A percentile compares a stretch with the other conserved stretches of the same genome.
phyloP scores from a whole-genome alignment of 2,113 vertebrate genomes.

The Puntigrus tetrazona region DNA sequence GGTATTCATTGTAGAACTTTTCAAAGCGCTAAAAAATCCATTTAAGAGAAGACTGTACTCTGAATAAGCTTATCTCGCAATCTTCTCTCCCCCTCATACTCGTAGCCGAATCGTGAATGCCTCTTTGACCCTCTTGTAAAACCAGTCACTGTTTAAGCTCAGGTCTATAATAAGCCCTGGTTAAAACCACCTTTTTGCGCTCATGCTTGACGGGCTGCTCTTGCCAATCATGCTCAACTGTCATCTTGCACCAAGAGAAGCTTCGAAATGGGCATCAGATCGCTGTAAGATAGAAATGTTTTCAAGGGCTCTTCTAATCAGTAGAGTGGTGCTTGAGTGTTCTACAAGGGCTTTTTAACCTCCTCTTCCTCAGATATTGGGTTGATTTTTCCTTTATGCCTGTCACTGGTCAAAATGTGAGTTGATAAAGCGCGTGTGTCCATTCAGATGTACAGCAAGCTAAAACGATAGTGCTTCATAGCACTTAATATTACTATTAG shows the following conservation, averaged over 20 bases:
- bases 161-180: neutral
- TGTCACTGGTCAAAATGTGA: conserved; percentile 38
- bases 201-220: neutral
- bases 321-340: conserved; percentile 35
- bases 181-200: conserved; percentile 18
- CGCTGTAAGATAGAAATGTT: neutral
- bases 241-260: neutral
- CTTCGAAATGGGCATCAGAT: conserved; percentile 14
- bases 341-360: conserved; percentile 23
- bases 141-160: neutral
- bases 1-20: conserved; percentile 5
- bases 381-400: neutral
- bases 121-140: conserved; percentile 18
- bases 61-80: neutral
- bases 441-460: conserved; percentile 32
- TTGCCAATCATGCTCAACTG: conserved; percentile 11
- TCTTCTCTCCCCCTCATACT: neutral
- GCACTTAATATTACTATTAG: neutral
- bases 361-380: conserved; percentile 28
- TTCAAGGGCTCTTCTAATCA: conserved; percentile 34
- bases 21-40: conserved; percentile 1
- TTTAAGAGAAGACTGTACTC: conserved; percentile 5
- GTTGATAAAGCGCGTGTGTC: conserved; percentile 47
- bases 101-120: neutral
- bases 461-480: neutral